Evolutionary conservation across 2,797 vertebrate genomes (phyloP), one percentile per base, ranked within the genome.

Genomic region (Pitangus sulphuratus): DNA sequence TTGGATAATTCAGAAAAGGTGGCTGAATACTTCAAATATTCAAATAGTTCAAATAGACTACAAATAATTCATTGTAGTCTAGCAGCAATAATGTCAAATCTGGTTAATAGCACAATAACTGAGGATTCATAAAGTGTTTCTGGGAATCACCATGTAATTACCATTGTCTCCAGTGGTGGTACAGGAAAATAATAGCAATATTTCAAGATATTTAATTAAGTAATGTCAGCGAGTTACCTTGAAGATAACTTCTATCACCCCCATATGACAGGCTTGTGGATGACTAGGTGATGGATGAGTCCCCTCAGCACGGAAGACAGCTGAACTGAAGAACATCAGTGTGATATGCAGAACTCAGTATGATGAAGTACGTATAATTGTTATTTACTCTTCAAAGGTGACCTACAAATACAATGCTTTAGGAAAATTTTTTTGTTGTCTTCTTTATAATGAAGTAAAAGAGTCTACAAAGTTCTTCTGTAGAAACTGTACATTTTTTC

Each of bases 131-230:
- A 93, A 91, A 95, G 35, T 15, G 2, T 96, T 96, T 95, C 86
- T 84, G 71, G 62, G 80, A 95, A 95, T 90, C 70, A 80, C 80
- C 45, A 58, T 87, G 85, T 94, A 96, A 96, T 96, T 95, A 93
- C 87, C 45, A 61, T 80, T 94, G 83, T 95, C 88, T 91, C 74
- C 64, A 77, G 80, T 80, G 74, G 66, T 84, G 80, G 56, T 76
- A 83, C 62, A 90, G 66, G 56, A 95, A 90, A 96, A 95, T 96
- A 90, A 87, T 93, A 93, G 77, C 89, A 94, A 90, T 96, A 96
- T 95, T 95, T 97, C 94, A 95, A 83, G 85, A 47, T 91, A 95
- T 95, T 97, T 96, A 96, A 97, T 96, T 96, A 97, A 95, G 85
- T 91, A 77, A 35, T 77, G 87, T 93, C 94, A 96, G 74, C 61